These are phyloP conservation scores for Berghia stephanieae DNA, from an alignment of 1,140 invertebrate genomes.

Conservation along the genomic window DNA sequence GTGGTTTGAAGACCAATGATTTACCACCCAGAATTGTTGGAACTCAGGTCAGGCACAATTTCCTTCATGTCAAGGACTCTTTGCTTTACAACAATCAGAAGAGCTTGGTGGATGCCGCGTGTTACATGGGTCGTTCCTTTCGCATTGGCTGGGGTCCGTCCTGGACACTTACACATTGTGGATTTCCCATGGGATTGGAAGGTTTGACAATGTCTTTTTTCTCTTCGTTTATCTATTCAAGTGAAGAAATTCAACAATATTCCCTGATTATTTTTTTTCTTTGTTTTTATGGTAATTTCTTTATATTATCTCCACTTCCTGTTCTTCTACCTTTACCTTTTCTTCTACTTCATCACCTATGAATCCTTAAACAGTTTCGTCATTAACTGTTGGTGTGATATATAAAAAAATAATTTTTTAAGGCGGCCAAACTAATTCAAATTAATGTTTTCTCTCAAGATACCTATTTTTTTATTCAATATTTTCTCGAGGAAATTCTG, in stretches of 20 bases:
- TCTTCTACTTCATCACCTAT: no score
- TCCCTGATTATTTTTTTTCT: no score
- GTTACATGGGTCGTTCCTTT: constrained; percentile 75
- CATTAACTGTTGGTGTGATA: no score
- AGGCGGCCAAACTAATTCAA: no score
- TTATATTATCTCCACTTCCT: no score
- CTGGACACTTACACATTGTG: constrained; percentile 71
- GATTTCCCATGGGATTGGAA: constrained; percentile 26
- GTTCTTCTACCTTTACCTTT: no score
- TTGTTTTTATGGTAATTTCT: no score
- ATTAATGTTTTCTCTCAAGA: no score
- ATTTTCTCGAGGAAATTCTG: no score
- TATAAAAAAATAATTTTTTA: no score
- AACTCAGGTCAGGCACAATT: constrained; percentile 44
- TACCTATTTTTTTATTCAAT: no score
- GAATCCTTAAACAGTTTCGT: no score
- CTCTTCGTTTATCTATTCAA: neutral
- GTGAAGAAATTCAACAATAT: neutral
- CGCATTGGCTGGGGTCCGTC: constrained; percentile 79
- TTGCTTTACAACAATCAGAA: constrained; percentile 61
- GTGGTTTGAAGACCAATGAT: constrained; percentile 54
- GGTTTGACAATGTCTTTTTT: constrained; percentile 19
- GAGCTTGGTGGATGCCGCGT: constrained; percentile 74
- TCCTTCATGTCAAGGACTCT: constrained; percentile 53
- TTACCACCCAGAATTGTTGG: constrained; percentile 48